A percentile compares a stretch with the other conserved stretches of the same genome.
These are phyloP conservation scores for Rhopalosiphum padi DNA, from an alignment of 1,140 invertebrate genomes.

Conservation along the genomic window DNA sequence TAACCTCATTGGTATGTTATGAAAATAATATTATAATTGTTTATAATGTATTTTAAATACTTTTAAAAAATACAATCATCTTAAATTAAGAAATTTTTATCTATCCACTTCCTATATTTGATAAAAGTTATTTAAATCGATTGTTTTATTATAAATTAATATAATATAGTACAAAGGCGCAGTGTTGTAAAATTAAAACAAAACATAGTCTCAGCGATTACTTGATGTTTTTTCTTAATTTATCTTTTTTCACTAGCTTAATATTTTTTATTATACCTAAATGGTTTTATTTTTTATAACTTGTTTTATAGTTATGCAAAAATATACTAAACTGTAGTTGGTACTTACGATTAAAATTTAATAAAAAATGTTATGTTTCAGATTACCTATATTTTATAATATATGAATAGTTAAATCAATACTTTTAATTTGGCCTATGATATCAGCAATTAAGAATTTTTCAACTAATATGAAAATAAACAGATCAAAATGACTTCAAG, in stretches of 20 bases:
- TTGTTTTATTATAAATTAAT: neutral
- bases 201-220: neutral
- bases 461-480: conserved; percentile 15
- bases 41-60: neutral
- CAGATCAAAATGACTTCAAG: conserved; percentile 52
- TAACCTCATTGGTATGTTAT: neutral
- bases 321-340: neutral
- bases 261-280: neutral
- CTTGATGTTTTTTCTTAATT: neutral
- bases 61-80: neutral
- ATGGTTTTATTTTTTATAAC: too few relatives aligned
- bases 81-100: neutral
- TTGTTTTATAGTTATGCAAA: neutral
- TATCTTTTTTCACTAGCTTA: too few relatives aligned
- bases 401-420: neutral
- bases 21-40: neutral
- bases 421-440: neutral
- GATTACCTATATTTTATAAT: neutral
- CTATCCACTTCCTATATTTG: neutral
- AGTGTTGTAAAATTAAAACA: neutral
- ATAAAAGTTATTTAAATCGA: neutral
- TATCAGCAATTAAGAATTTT: neutral
- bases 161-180: neutral
- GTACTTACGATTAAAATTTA: neutral
- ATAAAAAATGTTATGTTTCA: neutral